phyloP scores from a whole-genome alignment of 2,888 invertebrate genomes.

The Diaphora mendica region DNA sequence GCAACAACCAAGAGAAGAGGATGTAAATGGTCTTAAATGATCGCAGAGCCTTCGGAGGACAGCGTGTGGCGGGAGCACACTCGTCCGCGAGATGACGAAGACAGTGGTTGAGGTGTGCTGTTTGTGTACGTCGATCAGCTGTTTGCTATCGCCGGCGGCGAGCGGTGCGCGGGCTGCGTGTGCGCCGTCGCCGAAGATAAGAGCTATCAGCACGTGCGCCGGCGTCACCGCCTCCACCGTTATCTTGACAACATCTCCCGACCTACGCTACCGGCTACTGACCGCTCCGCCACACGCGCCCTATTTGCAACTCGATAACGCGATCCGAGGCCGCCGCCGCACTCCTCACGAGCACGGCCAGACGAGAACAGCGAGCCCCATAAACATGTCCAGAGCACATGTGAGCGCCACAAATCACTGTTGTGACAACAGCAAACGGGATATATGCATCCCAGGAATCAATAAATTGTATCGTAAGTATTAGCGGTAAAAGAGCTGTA shows the following conservation, averaged over 20 bases:
- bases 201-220: constrained; percentile 60
- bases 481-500: constrained; percentile 64
- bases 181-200: constrained; percentile 49
- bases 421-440: background rate
- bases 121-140: constrained; percentile 52
- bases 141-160: constrained; percentile 32
- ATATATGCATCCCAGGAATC: constrained; percentile 61
- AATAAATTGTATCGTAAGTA: constrained; percentile 70
- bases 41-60: background rate
- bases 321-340: background rate
- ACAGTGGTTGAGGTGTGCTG: background rate
- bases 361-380: background rate
- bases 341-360: background rate
- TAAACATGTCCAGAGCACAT: constrained; percentile 34
- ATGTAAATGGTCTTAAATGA: background rate
- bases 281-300: constrained; percentile 13
- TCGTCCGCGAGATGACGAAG: background rate
- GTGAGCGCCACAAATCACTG: constrained; percentile 37
- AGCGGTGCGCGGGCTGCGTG: constrained; percentile 20
- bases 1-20: background rate
- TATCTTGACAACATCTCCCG: constrained; percentile 62
- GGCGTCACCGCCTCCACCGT: constrained; percentile 44
- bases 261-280: constrained; percentile 53
- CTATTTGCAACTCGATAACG: constrained; percentile 8
- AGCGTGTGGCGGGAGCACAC: background rate